Conservation (phyloP, 1,140 invertebrate genomes). For the Paraescarpia echinospica region DNA sequence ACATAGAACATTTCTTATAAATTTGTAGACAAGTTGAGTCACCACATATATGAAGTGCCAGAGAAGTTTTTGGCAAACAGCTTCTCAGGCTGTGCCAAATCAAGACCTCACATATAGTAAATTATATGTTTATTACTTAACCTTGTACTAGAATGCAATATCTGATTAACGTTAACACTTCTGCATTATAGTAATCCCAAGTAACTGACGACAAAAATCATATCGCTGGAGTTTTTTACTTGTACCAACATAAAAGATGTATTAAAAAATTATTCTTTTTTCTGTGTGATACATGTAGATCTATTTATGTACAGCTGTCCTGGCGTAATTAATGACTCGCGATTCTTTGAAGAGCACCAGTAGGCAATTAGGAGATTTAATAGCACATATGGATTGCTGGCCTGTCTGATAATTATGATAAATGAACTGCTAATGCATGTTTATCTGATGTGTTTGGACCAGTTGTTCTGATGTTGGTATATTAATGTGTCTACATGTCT, state of each 20-base stretch:
- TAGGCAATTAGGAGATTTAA: background rate
- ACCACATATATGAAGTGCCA: background rate
- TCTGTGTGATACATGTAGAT: background rate
- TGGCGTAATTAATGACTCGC: background rate
- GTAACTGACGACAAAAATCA: background rate
- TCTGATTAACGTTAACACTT: background rate
- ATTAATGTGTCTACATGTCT: background rate
- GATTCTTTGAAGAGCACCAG: background rate
- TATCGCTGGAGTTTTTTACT: background rate
- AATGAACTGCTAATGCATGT: background rate
- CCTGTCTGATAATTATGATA: background rate
- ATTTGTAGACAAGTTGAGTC: background rate
- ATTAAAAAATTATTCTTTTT: background rate
- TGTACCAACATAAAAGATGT: no score
- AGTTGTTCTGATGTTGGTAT: background rate
- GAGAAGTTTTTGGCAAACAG: background rate
- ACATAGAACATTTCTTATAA: background rate
- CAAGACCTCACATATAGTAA: background rate
- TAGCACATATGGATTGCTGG: background rate
- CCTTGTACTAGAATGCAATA: background rate
- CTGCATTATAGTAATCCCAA: background rate
- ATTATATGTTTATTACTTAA: background rate
- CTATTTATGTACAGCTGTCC: no score
- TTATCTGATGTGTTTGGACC: background rate
- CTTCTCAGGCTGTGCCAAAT: background rate